Base-by-base conservation (phyloP, 1,140 invertebrate species). In the Chymomyza costata region DNA sequence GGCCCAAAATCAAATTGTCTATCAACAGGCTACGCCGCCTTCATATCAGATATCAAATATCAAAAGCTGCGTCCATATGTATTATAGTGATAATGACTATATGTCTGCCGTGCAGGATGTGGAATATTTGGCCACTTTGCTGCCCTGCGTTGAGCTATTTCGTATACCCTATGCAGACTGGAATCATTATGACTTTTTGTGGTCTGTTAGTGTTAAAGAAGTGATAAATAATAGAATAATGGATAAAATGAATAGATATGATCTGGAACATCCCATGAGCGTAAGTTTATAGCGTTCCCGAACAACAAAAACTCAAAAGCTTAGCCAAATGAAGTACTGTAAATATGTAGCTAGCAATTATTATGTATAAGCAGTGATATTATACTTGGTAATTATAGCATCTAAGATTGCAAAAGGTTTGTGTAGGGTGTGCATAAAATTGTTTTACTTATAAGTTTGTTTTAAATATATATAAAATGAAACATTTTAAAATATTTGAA, bases 71-170 rank as follows among this genome's bases (percentile, higher is more conserved):
- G 86, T 91, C 1, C 87, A 89, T 3, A 65, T 93, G 17, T 91
- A 91, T 63, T 92, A 88, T 59, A 90, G 90, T 41, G 84, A 88
- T 1, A 88, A 89, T 32, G 93, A 93, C 62, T 88, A 88, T 86
- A 81, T 91, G 28, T 87, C 89, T 6, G 81, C 87, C n/a, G 85
- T 88, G 6, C 83, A 84, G 41, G 89, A 88, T 65, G 86, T 88
- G 0, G 73, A 84, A 11, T 68, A 65, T 38, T 54, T 90, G 17
- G 86, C 85, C 15, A 73, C 73, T 0, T 56, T 85, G 19, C 59
- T 91, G 3, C 73, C 73, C 0, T 88, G 65, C 65, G 34, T 58
- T 74, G 16, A 86, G 67, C 38, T 84, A 59, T 48, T 85, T 86
- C 58, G 83, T 46, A 62, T 89, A 11, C 83, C 86, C 1, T 74